Base-by-base conservation (phyloP, 2,888 invertebrate species). In the Caenorhabditis becei region DNA sequence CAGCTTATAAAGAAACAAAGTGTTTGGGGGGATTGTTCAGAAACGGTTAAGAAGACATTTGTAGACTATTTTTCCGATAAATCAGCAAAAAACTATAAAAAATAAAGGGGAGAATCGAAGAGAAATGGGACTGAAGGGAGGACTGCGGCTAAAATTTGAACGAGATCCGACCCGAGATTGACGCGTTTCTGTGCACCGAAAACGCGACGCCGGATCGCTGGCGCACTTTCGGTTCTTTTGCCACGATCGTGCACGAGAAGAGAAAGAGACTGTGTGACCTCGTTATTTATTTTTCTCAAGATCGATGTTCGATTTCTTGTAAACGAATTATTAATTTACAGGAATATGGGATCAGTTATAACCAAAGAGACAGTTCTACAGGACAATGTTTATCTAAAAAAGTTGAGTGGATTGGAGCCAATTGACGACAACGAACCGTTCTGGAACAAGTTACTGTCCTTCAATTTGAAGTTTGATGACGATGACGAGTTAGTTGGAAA, bases 361-460 rank as follows among this genome's bases (percentile, higher is more conserved):
- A 83, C 82, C 59, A 82, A 75, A 61, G 83, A 85, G 28, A 86
- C 88, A 26, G 44, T 66, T 23, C 79, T 84, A 3, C 69, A 75
- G 51, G 86, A 87, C 18, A 89, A 88, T 81, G 83, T 80, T 18
- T 72, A 85, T 56, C 70, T 90, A 51, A 87, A 84, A 63, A 86
- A 83, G 54, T 56, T 90, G 47, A 72, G 84, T 24, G 87, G 87
- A 0, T 93, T 94, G 44, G 95, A 96, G 84, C 93, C 94, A 44
- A 95, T 99, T 87, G 94, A 95, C 5, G 94, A 94, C 8, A 96
- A 96, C 91, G 95, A 96, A 91, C 95, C 95, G 0, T 97, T 96
- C 92, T 99, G 98, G 98, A 96, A 96, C 91, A 94, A 95, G 85
- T 94, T 99, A 84, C 93, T 99, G 44, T 95, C 97, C 0, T 99